phyloP scores from a whole-genome alignment of 2,888 invertebrate species.

The Digitonthophagus gazella region DNA sequence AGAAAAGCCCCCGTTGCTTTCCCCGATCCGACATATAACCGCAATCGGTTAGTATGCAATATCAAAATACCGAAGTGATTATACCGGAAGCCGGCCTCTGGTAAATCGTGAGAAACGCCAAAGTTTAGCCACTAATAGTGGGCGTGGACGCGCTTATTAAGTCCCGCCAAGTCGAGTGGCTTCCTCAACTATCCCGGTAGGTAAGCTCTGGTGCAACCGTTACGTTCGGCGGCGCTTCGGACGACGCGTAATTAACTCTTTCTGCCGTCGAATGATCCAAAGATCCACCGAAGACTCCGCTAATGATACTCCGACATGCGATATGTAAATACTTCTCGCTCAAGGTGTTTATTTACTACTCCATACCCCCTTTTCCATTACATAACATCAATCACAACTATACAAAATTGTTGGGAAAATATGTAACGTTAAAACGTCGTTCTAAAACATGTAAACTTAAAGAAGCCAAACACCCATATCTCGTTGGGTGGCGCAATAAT shows the following conservation, averaged over 20 bases:
- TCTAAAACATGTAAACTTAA: not conserved
- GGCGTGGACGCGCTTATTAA: conserved; percentile 5
- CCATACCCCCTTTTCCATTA: not conserved
- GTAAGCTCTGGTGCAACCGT: not conserved
- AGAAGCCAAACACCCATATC: not conserved
- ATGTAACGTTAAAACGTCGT: not conserved
- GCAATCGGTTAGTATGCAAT: conserved; percentile 9
- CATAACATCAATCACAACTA: not conserved
- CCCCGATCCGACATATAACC: not conserved
- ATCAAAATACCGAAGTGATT: conserved; percentile 12
- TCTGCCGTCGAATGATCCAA: not conserved
- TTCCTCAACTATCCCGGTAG: not conserved
- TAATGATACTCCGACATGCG: not conserved
- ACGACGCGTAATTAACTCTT: not conserved
- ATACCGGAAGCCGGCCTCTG: conserved; percentile 10
- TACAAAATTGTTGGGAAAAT: too few species aligned
- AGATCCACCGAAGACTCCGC: not conserved
- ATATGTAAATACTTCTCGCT: not conserved
- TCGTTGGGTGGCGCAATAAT: not conserved
- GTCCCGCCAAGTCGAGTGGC: not conserved
- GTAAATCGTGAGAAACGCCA: conserved; percentile 13
- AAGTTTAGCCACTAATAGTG: conserved; percentile 14
- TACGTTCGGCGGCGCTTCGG: not conserved
- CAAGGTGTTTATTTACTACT: not conserved
- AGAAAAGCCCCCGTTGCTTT: too few species aligned